Evolutionary conservation across 2,888 invertebrate species (phyloP).

Genomic region (Heliconius cydno): DNA sequence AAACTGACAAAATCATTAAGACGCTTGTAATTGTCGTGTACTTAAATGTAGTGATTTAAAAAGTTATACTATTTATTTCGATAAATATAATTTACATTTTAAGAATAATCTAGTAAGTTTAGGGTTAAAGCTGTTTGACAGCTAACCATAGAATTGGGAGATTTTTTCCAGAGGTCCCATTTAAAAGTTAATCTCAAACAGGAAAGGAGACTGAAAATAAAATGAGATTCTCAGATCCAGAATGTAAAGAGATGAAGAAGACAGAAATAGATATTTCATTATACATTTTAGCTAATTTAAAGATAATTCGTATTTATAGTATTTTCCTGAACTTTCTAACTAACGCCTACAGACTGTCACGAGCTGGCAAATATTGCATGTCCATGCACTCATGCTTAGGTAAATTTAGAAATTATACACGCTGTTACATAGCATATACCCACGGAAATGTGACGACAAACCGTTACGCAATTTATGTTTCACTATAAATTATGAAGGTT

Average conservation of each 20-base stretch:
- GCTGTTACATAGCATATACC: not conserved
- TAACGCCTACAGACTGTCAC: not conserved
- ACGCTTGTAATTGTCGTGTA: not conserved
- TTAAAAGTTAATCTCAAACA: not conserved
- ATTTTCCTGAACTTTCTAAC: not conserved
- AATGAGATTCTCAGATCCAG: no score
- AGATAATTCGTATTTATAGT: slow-evolving; percentile 25
- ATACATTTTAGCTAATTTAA: slow-evolving; percentile 11
- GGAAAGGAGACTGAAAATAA: not conserved
- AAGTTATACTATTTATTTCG: not conserved
- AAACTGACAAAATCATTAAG: not conserved
- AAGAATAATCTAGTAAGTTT: not conserved
- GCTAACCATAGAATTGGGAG: not conserved
- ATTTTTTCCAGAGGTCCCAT: not conserved
- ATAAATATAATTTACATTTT: not conserved
- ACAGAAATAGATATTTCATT: not conserved
- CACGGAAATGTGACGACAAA: not conserved
- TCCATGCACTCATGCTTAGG: not conserved
- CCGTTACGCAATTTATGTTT: not conserved
- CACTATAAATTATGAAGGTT: not conserved
- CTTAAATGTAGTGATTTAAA: not conserved
- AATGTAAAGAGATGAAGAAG: no score
- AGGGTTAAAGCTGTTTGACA: not conserved
- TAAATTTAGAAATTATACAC: slow-evolving; percentile 10
- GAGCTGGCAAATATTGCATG: not conserved